Conservation (phyloP, 2,113 vertebrate species). For the Scomber japonicus region DNA sequence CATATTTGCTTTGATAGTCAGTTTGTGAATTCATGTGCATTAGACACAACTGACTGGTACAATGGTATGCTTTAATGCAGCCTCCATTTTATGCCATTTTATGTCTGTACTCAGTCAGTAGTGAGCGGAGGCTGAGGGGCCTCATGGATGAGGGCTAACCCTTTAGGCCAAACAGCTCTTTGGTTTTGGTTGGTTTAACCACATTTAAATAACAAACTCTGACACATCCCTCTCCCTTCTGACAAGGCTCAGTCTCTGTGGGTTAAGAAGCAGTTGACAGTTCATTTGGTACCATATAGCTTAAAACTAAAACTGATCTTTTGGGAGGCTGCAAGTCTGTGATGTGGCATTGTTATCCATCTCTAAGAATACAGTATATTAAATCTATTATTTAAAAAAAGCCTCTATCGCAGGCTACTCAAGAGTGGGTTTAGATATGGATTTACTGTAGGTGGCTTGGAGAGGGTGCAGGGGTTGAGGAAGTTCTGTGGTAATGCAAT, state of each 20-base stretch:
- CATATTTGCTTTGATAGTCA: background rate
- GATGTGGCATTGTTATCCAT: background rate
- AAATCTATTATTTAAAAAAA: background rate
- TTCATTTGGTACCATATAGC: no score
- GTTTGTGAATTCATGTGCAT: background rate
- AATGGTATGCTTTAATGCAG: background rate
- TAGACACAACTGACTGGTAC: background rate
- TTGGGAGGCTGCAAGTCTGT: no score
- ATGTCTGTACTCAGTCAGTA: conserved; percentile 9
- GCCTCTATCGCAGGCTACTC: background rate
- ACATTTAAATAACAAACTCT: conserved; percentile 3
- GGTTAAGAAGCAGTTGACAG: no score
- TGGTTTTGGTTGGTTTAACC: background rate
- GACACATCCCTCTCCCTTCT: background rate
- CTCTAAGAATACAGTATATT: background rate
- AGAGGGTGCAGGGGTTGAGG: no score
- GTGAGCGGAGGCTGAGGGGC: conserved; percentile 11
- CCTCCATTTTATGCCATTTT: conserved; percentile 7
- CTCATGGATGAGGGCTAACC: background rate
- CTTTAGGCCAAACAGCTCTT: background rate
- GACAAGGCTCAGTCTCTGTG: no score
- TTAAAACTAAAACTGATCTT: no score
- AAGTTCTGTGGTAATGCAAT: background rate
- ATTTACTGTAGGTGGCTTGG: background rate
- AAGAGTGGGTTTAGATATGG: background rate